phyloP scores from a whole-genome alignment of 2,113 vertebrate species.

The Hemiscyllium ocellatum region DNA sequence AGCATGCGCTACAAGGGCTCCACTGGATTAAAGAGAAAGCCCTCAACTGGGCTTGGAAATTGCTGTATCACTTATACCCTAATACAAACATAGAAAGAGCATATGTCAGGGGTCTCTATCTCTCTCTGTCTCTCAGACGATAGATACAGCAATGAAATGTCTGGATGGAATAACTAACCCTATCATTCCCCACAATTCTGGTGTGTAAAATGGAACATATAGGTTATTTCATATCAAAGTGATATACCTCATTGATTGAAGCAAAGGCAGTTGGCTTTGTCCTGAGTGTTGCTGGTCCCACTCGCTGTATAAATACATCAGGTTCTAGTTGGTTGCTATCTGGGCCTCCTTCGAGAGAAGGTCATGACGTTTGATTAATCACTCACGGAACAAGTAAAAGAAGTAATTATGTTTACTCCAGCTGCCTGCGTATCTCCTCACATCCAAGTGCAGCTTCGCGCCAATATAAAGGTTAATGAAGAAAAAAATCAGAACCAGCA shows the following conservation, averaged over 20 bases:
- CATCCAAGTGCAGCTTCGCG: not conserved
- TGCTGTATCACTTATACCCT: not conserved
- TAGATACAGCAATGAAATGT: not conserved
- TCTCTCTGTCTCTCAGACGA: not conserved
- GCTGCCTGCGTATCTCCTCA: not conserved
- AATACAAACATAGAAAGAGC: not conserved
- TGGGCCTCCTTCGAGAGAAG: constrained; percentile 23
- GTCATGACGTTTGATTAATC: constrained; percentile 30
- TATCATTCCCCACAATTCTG: not conserved
- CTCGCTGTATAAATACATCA: constrained; percentile 10
- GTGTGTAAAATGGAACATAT: not conserved
- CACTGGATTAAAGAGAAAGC: not conserved
- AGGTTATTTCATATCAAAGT: not conserved
- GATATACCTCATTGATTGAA: not conserved
- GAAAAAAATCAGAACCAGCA: not conserved
- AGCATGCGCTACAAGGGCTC: not conserved
- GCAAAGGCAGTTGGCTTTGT: not conserved
- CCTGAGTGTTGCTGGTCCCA: not conserved
- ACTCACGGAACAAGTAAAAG: not conserved
- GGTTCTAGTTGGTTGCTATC: not conserved
- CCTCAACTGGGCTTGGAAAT: not conserved
- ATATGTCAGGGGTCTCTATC: not conserved
- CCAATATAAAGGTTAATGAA: constrained; percentile 16
- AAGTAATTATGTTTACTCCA: constrained; percentile 22
- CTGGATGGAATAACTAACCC: not conserved